Evolutionary conservation across 2,888 invertebrate species (phyloP).

Genomic region (Sussaba pulchella): DNA sequence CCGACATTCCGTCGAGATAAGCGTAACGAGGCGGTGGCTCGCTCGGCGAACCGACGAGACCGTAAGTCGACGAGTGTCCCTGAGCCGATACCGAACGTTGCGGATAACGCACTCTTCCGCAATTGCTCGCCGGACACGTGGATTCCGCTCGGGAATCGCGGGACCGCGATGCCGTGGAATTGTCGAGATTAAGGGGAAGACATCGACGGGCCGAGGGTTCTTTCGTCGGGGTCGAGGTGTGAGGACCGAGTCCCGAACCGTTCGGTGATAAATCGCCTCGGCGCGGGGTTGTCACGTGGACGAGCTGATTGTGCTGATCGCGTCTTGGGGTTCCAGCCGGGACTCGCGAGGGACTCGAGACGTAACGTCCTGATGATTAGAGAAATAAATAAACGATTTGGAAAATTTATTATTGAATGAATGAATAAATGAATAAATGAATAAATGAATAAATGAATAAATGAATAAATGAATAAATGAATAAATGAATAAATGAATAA

Average conservation of each 20-base stretch:
- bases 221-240: slow-evolving; percentile 82
- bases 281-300: slow-evolving; percentile 72
- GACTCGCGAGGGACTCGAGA: slow-evolving; percentile 48
- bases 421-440: no score
- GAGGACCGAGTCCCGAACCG: slow-evolving; percentile 72
- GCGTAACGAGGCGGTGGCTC: slow-evolving; percentile 78
- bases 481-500: neutral
- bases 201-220: slow-evolving; percentile 81
- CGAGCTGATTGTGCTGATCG: slow-evolving; percentile 46
- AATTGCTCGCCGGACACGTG: slow-evolving; percentile 77
- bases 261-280: slow-evolving; percentile 74
- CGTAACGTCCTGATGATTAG: slow-evolving; percentile 48
- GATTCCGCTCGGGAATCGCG: slow-evolving; percentile 47
- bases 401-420: neutral
- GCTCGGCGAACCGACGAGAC: slow-evolving; percentile 56
- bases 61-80: slow-evolving; percentile 53
- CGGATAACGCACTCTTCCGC: slow-evolving; percentile 77
- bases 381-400: neutral
- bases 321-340: slow-evolving; percentile 64
- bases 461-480: no score
- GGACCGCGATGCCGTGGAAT: slow-evolving; percentile 58
- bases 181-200: slow-evolving; percentile 77
- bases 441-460: no score
- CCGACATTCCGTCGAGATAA: slow-evolving; percentile 76
- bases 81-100: slow-evolving; percentile 47